Base-by-base conservation (phyloP, 2,113 vertebrate species). In the Caloenas nicobarica region DNA sequence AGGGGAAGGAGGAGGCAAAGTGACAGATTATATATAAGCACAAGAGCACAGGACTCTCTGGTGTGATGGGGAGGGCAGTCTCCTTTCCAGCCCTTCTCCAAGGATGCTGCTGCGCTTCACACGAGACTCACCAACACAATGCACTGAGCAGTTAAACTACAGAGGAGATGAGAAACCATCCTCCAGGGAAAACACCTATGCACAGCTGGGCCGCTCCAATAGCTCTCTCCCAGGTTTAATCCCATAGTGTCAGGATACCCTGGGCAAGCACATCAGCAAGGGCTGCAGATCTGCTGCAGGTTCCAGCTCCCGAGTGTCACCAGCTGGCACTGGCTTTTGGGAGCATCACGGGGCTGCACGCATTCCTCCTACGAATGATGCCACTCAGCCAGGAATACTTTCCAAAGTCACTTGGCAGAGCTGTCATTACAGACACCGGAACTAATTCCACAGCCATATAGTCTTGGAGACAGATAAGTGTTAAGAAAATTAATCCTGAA, bases 281-380 rank as follows among this genome's bases (percentile, higher is more conserved):
- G 44, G 51, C 44, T 66, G 50, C n/a, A 70, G 61, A 48, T 36
- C 38, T n/a, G 51, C 58, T 14, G 11, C 31, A 33, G 36, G 21
- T 82, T 57, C 46, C 71, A 31, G 40, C 15, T 17, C 26, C 36
- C 18, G 9, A 26, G 29, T 8, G 57, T 29, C 60, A 26, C 34
- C 53, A 51, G 25, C 10, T 11, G 51, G 11, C 24, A n/a, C 7
- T 0, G 0, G 33, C n/a, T 25, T 28, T 38, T 23, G 23, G 57
- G 50, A 61, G 17, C 16, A 31, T 12, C 61, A 12, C 0, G 1
- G 51, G 36, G 38, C 29, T 40, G 40, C 44, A 34, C 2, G 0
- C 25, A 34, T 29, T 31, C 50, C 72, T 80, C 29, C 31, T 9
- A 22, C 50, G 36, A 62, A 64, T 51, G 7, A 22, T 5, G 5